Evolutionary conservation across 1,140 invertebrate genomes (phyloP), one percentile per base, ranked within the genome.

Genomic region (Heliconius eleuchia): DNA sequence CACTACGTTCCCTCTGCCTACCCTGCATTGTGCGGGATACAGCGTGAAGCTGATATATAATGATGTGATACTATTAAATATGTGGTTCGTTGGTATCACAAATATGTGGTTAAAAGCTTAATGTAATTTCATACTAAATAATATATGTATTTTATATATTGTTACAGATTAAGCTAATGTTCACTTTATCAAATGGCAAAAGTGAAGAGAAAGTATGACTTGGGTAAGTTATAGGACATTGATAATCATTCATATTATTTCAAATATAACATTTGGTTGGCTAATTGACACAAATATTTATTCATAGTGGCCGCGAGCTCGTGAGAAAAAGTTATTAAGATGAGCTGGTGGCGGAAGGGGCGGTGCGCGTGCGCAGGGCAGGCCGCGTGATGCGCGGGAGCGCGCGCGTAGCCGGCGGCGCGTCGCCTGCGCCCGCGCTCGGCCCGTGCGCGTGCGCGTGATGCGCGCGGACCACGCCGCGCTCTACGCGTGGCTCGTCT

Each of bases 401-500:
- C 88, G 87, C 86, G 86, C 86, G 90, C 89, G 87, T 82, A 78
- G 78, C 84, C 80, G 87, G 84, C 87, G 85, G 87, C 88, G 88
- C 87, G 86, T 87, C 90, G 88, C 89, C 82, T 87, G 85, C 85
- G 82, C 84, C 73, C 83, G 82, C 86, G 77, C 85, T 85, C 84
- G 85, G 84, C 74, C 80, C 75, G 77, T 79, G 85, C 91, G 90
- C 91, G 92, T 91, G 85, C 91, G 91, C 91, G 92, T 91, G 90
- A 92, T 93, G 93, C 91, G 88, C 88, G 84, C 87, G 84, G 88
- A 84, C 84, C 84, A 79, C 87, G 91, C 93, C 89, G 92, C 91
- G 91, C 90, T 92, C 50, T 85, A 87, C 86, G 91, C 87, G 88
- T 96, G 85, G 90, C 95, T 88, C 87, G 95, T 86, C 91, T 95